These are phyloP conservation scores for Scolopax bukidnonensis DNA, from an alignment of 2,797 vertebrate genomes.

Conservation along the genomic window DNA sequence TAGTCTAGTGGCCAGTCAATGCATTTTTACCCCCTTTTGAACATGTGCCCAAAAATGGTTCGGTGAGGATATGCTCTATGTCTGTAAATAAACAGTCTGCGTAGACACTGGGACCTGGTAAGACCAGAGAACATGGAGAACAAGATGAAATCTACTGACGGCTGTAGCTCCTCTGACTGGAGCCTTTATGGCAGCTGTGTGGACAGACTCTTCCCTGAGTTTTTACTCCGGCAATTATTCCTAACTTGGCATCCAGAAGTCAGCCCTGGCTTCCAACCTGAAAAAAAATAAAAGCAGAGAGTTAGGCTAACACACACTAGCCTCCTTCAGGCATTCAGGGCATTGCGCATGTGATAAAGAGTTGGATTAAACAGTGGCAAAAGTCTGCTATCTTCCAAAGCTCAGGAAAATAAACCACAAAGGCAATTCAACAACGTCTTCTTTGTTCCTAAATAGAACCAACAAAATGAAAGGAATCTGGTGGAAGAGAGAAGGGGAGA, in stretches of 20 bases:
- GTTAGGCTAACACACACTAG: conserved; percentile 18
- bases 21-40: not conserved
- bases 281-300: not conserved
- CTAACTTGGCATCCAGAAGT: conserved; percentile 33
- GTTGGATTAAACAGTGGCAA: conserved; percentile 63
- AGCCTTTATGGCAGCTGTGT: not conserved
- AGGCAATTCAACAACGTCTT: conserved; percentile 65
- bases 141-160: not conserved
- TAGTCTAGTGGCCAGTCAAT: not conserved
- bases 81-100: not conserved
- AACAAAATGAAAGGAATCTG: conserved; percentile 67
- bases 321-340: conserved; percentile 9
- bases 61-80: not conserved
- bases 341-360: conserved; percentile 49
- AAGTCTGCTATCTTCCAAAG: conserved; percentile 67
- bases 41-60: not conserved
- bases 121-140: conserved; percentile 14
- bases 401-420: conserved; percentile 63
- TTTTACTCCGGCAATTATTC: conserved; percentile 29
- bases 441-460: conserved; percentile 65
- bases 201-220: not conserved
- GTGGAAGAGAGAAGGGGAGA: conserved; percentile 54
- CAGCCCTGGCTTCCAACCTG: conserved; percentile 39
- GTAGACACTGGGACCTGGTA: not conserved
- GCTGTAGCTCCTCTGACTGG: not conserved